Conservation (phyloP, 2,113 vertebrate genomes). For the Agelaius phoeniceus region DNA sequence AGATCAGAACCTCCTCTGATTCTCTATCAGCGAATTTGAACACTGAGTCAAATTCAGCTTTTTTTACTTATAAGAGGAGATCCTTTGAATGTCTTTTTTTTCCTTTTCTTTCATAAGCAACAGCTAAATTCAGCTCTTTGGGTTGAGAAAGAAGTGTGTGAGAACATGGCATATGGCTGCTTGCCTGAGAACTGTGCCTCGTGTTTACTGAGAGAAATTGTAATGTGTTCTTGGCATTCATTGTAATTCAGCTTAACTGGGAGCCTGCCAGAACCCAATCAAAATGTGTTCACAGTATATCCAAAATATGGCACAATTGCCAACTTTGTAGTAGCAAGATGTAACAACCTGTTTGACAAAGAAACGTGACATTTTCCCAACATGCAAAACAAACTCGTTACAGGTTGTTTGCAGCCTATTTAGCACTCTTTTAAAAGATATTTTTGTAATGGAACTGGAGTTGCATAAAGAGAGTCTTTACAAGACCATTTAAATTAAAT, state of each 20-base stretch:
- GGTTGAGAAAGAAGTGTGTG: background rate
- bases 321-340: conserved; percentile 34
- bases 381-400: background rate
- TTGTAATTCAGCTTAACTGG: conserved; percentile 50
- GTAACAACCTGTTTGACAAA: background rate
- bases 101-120: background rate
- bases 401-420: background rate
- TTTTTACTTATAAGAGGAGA: background rate
- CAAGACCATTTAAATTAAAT: background rate
- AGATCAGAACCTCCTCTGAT: background rate
- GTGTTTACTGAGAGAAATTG: conserved; percentile 31
- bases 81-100: background rate
- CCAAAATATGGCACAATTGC: conserved; percentile 31
- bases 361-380: background rate
- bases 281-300: conserved; percentile 44
- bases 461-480: background rate
- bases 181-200: conserved; percentile 20
- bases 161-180: conserved; percentile 39
- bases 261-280: conserved; percentile 53
- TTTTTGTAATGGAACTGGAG: background rate
- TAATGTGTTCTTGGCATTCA: conserved; percentile 48
- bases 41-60: background rate
- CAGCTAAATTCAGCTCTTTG: background rate
- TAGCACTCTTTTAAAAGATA: background rate
- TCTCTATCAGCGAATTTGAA: background rate